Evolutionary conservation across 2,888 invertebrate species (phyloP), one percentile per base, ranked within the genome.

Genomic region (Agonum fuliginosum): DNA sequence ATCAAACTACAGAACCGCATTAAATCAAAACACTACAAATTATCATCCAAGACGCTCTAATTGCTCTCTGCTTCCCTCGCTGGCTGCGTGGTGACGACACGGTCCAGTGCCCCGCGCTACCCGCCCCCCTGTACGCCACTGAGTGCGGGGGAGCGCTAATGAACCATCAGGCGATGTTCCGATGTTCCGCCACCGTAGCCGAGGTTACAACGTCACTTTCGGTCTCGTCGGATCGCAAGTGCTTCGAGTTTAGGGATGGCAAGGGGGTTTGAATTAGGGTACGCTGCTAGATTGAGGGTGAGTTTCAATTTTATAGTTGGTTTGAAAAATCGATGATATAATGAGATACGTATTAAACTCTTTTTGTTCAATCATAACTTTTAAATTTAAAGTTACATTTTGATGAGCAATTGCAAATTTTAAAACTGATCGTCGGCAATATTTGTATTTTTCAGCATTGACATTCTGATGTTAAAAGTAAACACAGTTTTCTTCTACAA

Each of bases 1-100:
- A 19, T 48, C 48, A 48, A 48, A 48, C 17, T 48, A 48, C 17
- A 48, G 8, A 19, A 48, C 54, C 54, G 24, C 54, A 54, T 54
- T 24, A 54, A 54, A 54, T 54, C 54, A 54, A 54, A 54, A 54
- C 54, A 54, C 12, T 54, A 54, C 54, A 54, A 27, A 54, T 54
- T 54, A 54, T 46, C 54, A 54, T 54, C 54, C 54, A 54, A 54
- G 54, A 54, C 12, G 54, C 24, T 54, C 54, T 54, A 54, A 54
- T 54, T 54, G 17, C 46, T 46, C 17, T 17, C 1, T 6, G 14
- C 8, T 14, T 8, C 46, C 46, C 17, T 46, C 14, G 6, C 46
- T 14, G 17, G 58, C 14, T 14, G 48, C 4, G 12, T 1, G 14
- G 58, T 12, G 58, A 12, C 14, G 12, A 58, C 20, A 27, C 58